Conservation (phyloP, 2,113 vertebrate species). For the Microcebus jonahi region DNA sequence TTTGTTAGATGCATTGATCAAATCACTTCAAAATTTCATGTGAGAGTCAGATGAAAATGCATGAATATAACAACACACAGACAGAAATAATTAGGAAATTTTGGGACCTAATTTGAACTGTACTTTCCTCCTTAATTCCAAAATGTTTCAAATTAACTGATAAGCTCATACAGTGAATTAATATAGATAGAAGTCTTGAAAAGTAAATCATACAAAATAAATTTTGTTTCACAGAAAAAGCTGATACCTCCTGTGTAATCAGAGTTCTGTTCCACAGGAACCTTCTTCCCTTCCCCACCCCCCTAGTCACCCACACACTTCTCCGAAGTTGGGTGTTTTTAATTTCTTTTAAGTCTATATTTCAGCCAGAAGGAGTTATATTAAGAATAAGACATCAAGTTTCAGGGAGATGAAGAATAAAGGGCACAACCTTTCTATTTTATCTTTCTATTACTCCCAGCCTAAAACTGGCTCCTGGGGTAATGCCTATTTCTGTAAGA, state of each 20-base stretch:
- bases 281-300: background rate
- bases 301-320: background rate
- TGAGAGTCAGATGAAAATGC: conserved; percentile 25
- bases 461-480: conserved; percentile 76
- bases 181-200: conserved; percentile 18
- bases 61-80: background rate
- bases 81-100: conserved; percentile 32
- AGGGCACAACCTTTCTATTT: conserved; percentile 75
- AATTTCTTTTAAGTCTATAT: conserved; percentile 72
- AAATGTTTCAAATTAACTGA: conserved; percentile 65
- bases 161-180: conserved; percentile 20
- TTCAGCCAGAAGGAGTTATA: conserved; percentile 79
- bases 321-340: conserved; percentile 37
- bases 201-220: conserved; percentile 63
- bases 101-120: conserved; percentile 8
- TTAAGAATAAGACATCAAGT: conserved; percentile 74
- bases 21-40: conserved; percentile 34
- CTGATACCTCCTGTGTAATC: conserved; percentile 60
- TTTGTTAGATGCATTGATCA: background rate
- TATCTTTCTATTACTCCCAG: conserved; percentile 76
- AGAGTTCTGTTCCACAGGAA: conserved; percentile 18
- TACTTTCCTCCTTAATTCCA: conserved; percentile 34
- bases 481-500: conserved; percentile 79
- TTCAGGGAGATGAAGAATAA: conserved; percentile 79
- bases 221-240: conserved; percentile 63